Conservation (phyloP, 2,113 vertebrate species). For the Catharus minimus region DNA sequence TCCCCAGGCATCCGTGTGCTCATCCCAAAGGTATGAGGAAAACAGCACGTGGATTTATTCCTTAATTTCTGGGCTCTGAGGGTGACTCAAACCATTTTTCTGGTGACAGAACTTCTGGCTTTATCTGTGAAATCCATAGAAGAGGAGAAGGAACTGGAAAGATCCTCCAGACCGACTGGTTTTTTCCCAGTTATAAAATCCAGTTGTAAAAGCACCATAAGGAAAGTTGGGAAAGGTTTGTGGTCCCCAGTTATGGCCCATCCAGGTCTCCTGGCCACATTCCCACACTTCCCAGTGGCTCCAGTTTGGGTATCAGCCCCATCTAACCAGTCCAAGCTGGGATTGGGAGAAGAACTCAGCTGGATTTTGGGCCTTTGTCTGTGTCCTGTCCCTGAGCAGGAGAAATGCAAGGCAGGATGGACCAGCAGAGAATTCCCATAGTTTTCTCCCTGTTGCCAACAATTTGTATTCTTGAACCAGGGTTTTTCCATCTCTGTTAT, state of each 20-base stretch:
- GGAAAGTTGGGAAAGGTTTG: neutral
- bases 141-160: neutral
- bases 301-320: neutral
- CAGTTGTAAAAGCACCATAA: neutral
- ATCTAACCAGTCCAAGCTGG: neutral
- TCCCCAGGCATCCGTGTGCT: neutral
- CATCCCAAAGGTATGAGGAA: neutral
- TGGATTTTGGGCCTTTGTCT: neutral
- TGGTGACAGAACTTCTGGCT: neutral
- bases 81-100: neutral
- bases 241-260: fast-evolving
- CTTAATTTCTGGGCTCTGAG: neutral
- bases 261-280: neutral
- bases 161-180: fast-evolving
- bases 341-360: neutral
- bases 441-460: neutral
- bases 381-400: neutral
- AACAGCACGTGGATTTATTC: neutral
- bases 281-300: neutral
- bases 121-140: fast-evolving
- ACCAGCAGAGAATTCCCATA: neutral
- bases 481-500: fast-evolving
- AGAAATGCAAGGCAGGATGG: neutral
- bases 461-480: neutral
- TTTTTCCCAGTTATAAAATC: neutral